Conservation (phyloP, 2,888 invertebrate genomes). For the Cryptus viduatorius region DNA sequence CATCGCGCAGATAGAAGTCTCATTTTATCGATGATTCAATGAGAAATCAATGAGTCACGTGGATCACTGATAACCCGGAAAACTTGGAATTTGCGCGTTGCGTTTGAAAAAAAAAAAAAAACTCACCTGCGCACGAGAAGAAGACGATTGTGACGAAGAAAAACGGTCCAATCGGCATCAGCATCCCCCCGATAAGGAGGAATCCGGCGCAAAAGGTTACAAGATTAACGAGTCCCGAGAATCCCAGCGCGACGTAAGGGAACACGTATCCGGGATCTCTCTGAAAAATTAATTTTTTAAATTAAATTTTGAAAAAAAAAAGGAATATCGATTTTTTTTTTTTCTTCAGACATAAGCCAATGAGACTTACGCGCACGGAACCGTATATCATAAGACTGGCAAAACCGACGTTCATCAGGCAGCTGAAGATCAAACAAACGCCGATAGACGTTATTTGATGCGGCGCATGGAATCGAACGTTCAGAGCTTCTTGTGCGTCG, state of each 20-base stretch:
- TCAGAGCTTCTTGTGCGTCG: neutral
- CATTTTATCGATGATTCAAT: neutral
- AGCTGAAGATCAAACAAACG: constrained; percentile 20
- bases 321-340: neutral
- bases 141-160: neutral
- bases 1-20: neutral
- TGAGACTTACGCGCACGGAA: constrained; percentile 35
- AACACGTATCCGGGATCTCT: constrained; percentile 29
- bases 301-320: neutral
- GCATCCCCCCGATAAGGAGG: neutral
- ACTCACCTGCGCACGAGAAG: neutral
- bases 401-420: constrained; percentile 10
- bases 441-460: neutral
- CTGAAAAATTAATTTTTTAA: constrained; percentile 39
- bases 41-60: neutral
- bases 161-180: neutral
- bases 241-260: constrained; percentile 44
- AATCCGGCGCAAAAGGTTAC: neutral
- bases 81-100: neutral
- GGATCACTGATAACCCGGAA: neutral
- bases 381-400: constrained; percentile 42
- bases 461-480: too few relatives aligned
- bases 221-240: constrained; percentile 2
- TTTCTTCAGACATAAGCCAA: neutral
- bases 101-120: neutral